A percentile compares a stretch with the other conserved stretches of the same genome.
Conservation (phyloP, 2,888 invertebrate genomes). For the Conops quadrifasciatus region DNA sequence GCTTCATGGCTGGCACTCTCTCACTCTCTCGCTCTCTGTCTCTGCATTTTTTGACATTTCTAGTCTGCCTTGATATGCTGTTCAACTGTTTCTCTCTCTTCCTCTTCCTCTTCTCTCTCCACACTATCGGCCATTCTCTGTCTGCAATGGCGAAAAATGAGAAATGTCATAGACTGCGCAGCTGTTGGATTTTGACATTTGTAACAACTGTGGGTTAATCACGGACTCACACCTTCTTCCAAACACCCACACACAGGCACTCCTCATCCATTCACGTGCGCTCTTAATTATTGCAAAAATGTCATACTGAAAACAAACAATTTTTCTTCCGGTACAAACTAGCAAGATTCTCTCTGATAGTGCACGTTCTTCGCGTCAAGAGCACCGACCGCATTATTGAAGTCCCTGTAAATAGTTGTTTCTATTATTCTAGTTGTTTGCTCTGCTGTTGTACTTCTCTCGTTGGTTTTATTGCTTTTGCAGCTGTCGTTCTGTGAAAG, state of each 20-base stretch:
- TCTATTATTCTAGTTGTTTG: conserved; percentile 1
- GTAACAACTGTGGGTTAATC: conserved; percentile 42
- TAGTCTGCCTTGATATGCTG: neutral
- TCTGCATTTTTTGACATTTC: conserved; percentile 19
- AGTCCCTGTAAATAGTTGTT: neutral
- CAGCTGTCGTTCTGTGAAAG: conserved; percentile 37
- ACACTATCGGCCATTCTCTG: conserved; percentile 3
- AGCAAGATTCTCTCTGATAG: conserved; percentile 1
- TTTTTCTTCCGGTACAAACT: conserved; percentile 22
- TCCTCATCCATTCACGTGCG: conserved; percentile 54
- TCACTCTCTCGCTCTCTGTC: conserved; percentile 10
- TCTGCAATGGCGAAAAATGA: conserved; percentile 7
- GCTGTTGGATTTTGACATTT: conserved; percentile 44
- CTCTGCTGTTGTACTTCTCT: neutral
- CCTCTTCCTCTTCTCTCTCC: conserved; percentile 30
- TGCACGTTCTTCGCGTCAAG: conserved; percentile 15
- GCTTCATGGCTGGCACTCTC: conserved; percentile 40
- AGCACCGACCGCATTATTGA: neutral
- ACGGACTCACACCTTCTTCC: conserved; percentile 17
- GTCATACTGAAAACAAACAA: neutral
- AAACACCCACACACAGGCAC: conserved; percentile 38
- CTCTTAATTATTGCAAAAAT: neutral
- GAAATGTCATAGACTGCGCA: conserved; percentile 4
- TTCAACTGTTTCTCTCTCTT: conserved; percentile 10
- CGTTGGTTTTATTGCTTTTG: neutral